Conservation (phyloP, 2,113 vertebrate species). For the Lampris incognitus region DNA sequence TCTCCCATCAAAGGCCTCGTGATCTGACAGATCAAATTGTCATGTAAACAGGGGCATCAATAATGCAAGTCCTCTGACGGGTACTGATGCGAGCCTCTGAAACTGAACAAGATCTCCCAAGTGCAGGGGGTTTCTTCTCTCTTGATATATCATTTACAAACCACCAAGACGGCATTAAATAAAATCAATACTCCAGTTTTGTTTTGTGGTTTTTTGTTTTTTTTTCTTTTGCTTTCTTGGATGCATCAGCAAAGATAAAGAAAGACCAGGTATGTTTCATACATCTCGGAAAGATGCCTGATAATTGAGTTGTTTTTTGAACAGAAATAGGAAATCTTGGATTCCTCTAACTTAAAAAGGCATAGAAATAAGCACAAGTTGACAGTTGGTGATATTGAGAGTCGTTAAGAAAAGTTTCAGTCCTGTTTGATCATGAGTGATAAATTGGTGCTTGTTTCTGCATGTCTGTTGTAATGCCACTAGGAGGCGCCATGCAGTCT, state of each 20-base stretch:
- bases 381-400: too few species aligned
- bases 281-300: neutral
- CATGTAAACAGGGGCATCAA: slow-evolving; percentile 75
- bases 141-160: slow-evolving; percentile 52
- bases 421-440: too few species aligned
- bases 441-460: too few species aligned
- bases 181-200: slow-evolving; percentile 37
- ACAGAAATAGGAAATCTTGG: neutral
- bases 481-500: too few species aligned
- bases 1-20: slow-evolving; percentile 42
- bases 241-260: neutral
- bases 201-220: neutral
- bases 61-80: slow-evolving; percentile 69
- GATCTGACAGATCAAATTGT: slow-evolving; percentile 63
- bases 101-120: slow-evolving; percentile 28
- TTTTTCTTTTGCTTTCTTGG: slow-evolving; percentile 13
- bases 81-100: slow-evolving; percentile 53
- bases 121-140: slow-evolving; percentile 35
- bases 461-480: too few species aligned
- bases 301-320: neutral
- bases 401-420: too few species aligned
- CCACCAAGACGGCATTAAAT: slow-evolving; percentile 39
- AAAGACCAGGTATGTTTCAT: neutral
- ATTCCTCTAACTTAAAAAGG: neutral
- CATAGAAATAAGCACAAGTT: too few species aligned